Evolutionary conservation across 2,113 vertebrate species (phyloP).

Genomic region (Guaruba guarouba): DNA sequence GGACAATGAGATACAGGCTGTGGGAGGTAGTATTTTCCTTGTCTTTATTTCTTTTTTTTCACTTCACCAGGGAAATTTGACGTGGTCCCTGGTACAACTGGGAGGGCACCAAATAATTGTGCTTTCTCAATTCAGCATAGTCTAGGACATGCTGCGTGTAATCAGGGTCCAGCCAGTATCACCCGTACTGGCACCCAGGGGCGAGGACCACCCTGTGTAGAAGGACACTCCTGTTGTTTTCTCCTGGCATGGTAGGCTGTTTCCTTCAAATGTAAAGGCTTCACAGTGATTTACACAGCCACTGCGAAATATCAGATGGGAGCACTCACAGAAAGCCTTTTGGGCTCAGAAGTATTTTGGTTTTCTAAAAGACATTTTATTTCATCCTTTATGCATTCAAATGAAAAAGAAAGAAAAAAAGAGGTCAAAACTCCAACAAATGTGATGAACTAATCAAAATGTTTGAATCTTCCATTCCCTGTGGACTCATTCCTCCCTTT

Average conservation of each 20-base stretch:
- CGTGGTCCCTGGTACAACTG: background rate
- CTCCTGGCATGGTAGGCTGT: background rate
- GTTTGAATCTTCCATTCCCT: background rate
- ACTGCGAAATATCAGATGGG: background rate
- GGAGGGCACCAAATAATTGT: background rate
- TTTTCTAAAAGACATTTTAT: background rate
- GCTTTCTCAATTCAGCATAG: fast-evolving
- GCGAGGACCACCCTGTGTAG: background rate
- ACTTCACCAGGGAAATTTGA: background rate
- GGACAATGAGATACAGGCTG: too few relatives aligned
- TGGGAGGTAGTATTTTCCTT: background rate
- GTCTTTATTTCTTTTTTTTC: background rate
- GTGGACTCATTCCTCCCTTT: background rate
- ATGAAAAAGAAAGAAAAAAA: background rate
- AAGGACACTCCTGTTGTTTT: background rate
- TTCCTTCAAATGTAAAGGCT: background rate
- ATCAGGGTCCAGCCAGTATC: background rate
- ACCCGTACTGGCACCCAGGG: background rate
- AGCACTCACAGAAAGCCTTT: background rate
- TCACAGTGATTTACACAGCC: background rate
- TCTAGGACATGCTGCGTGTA: background rate
- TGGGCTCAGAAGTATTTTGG: background rate
- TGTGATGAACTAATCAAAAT: background rate
- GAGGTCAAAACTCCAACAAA: background rate
- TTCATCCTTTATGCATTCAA: background rate